phyloP scores from a whole-genome alignment of 2,888 invertebrate species.

The Macroteleia sp. region DNA sequence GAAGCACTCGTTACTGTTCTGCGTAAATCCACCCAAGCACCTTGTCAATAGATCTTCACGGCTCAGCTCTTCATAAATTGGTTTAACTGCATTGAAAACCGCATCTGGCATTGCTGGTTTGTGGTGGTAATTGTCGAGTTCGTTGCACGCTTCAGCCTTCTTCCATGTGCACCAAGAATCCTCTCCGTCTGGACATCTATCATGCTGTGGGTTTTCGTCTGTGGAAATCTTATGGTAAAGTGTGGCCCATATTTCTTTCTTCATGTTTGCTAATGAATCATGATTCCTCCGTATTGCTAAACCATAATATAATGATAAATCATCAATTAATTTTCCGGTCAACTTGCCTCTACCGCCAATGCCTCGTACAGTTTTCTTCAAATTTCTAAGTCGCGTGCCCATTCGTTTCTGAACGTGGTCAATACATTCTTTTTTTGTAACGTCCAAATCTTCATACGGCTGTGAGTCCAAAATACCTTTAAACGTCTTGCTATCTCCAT shows the following conservation, averaged over 20 bases:
- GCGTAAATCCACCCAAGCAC: slow-evolving; percentile 29
- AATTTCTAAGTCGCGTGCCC: not conserved
- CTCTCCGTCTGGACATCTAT: not conserved
- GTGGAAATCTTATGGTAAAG: slow-evolving; percentile 53
- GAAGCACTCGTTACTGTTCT: slow-evolving; percentile 37
- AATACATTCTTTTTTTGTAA: slow-evolving; percentile 32
- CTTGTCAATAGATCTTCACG: slow-evolving; percentile 26
- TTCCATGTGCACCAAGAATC: slow-evolving; percentile 27
- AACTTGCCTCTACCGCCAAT: not conserved
- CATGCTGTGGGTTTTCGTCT: slow-evolving; percentile 3
- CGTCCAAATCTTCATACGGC: slow-evolving; percentile 23
- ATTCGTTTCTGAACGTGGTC: slow-evolving; percentile 22
- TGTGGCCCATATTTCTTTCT: slow-evolving; percentile 1
- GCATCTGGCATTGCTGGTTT: slow-evolving; percentile 6
- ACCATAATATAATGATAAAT: not conserved
- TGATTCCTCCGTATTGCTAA: not conserved
- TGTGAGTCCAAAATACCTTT: slow-evolving; percentile 22
- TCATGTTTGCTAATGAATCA: slow-evolving; percentile 7
- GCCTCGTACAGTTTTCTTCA: not conserved
- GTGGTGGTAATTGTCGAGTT: slow-evolving; percentile 7
- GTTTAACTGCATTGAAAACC: slow-evolving; percentile 4
- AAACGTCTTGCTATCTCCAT: too few relatives aligned
- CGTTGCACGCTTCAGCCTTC: slow-evolving; percentile 17
- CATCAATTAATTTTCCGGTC: not conserved
- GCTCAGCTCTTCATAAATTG: not conserved